Evolutionary conservation across 2,888 invertebrate genomes (phyloP).

Genomic region (Leucozona laternaria): DNA sequence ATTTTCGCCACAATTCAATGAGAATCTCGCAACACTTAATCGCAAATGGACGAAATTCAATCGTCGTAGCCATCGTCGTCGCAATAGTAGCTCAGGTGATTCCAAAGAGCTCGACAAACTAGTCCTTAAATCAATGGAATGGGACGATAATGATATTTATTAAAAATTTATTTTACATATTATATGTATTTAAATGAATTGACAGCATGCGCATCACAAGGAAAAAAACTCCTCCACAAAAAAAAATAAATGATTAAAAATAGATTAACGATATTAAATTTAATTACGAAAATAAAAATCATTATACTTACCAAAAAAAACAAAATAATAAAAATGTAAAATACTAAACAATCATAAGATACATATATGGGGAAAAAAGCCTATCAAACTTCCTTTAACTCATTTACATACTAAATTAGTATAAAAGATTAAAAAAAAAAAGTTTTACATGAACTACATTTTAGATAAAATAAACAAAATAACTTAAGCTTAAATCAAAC

Average conservation of each 20-base stretch:
- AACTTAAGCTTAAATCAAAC: conserved; percentile 54
- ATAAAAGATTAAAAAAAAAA: conserved; percentile 59
- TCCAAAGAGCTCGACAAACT: conserved; percentile 83
- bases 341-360: conserved; percentile 66
- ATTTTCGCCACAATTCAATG: conserved; percentile 81
- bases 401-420: conserved; percentile 76
- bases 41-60: conserved; percentile 83
- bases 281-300: conserved; percentile 21
- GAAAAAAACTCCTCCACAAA: conserved; percentile 35
- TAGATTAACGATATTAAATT: conserved; percentile 55
- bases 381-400: conserved; percentile 68
- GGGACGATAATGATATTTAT: conserved; percentile 84
- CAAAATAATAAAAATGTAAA: conserved; percentile 74
- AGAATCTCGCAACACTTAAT: conserved; percentile 81
- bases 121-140: conserved; percentile 83
- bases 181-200: conserved; percentile 17
- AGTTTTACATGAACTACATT: conserved; percentile 62
- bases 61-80: conserved; percentile 79
- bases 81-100: conserved; percentile 82
- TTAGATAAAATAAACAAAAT: conserved; percentile 60
- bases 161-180: conserved; percentile 76
- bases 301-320: conserved; percentile 61
- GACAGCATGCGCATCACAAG: conserved; percentile 39
- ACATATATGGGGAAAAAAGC: conserved; percentile 49
- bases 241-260: conserved; percentile 31